These are phyloP conservation scores for Poecile atricapillus DNA, from an alignment of 2,113 vertebrate species.

Conservation along the genomic window DNA sequence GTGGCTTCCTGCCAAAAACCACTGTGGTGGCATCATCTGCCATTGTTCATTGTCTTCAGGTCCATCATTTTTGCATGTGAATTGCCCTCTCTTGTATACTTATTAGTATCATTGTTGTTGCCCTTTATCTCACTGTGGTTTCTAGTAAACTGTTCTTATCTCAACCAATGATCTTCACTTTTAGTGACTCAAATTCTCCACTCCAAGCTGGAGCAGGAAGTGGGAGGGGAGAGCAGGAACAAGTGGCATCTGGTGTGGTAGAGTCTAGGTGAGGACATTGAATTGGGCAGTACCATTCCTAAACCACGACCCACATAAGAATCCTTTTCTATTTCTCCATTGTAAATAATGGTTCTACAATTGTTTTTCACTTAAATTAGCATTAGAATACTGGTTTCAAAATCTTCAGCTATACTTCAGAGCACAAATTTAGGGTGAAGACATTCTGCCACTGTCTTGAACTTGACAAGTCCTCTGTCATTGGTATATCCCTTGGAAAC, in stretches of 20 bases:
- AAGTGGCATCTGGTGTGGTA: not conserved
- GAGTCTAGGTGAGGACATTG: accelerated
- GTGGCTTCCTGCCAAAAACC: not conserved
- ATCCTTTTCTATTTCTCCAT: not conserved
- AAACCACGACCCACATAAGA: not conserved
- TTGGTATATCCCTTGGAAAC: not conserved
- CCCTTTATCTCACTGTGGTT: not conserved
- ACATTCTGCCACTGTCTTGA: not conserved
- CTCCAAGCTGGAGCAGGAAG: not conserved
- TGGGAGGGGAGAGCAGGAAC: not conserved
- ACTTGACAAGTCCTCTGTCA: not conserved
- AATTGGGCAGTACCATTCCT: not conserved
- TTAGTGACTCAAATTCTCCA: not conserved
- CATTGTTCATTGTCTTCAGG: not conserved
- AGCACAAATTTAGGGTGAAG: not conserved
- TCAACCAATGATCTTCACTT: not conserved
- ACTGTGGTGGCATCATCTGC: accelerated
- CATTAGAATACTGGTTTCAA: not conserved
- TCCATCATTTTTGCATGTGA: not conserved
- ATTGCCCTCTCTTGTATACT: not conserved
- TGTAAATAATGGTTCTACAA: not conserved
- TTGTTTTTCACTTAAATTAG: not conserved
- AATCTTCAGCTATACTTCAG: not conserved
- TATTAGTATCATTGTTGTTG: not conserved
- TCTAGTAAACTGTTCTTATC: not conserved